Evolutionary conservation across 1,140 invertebrate species (phyloP), one percentile per base, ranked within the genome.

Genomic region (Zophobas atratus): DNA sequence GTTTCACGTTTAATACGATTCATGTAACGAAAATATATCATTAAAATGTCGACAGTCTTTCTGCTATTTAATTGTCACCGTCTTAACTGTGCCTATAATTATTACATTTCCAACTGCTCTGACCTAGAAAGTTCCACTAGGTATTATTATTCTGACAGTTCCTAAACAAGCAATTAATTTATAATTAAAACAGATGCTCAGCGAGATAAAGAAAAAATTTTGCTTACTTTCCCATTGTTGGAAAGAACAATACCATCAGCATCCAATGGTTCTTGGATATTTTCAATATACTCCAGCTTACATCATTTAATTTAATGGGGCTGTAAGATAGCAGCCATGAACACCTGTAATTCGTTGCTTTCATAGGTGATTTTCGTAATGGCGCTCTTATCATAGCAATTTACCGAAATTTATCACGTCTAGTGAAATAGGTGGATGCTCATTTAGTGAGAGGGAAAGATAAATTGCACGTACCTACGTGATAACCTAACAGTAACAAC

Each of bases 71-170:
- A 57, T 57, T 57, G 55, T 57, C 55, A 57, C 55, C 33, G 32
- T 33, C 20, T 33, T 57, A 57, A 57, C 55, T 57, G 55, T 57
- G 55, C 20, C 20, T 57, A 33, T 57, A 57, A 57, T 57, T 57
- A 57, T 57, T 57, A 57, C 32, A 57, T 34, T 57, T 57, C 34
- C 34, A 57, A 34, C 55, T n/a, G 34, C 55, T 57, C 55, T 57
- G 55, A 63, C 57, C 57, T 36, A 63, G 57, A 63, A 38, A 63
- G 8, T 6, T 63, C 39, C 49, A 20, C 43, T 8, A 8, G 6
- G 49, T 51, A 20, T 51, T 2, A 51, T 51, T 51, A 20, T 51
- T 5, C 49, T 20, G n/a, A 36, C 57, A 39, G 34, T n/a, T 39
- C 39, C 20, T n/a, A 63, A 63, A 36, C 57, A 38, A 2, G 56